Evolutionary conservation across 2,888 invertebrate genomes (phyloP), one percentile per base, ranked within the genome.

Genomic region (Piscicola geometra): DNA sequence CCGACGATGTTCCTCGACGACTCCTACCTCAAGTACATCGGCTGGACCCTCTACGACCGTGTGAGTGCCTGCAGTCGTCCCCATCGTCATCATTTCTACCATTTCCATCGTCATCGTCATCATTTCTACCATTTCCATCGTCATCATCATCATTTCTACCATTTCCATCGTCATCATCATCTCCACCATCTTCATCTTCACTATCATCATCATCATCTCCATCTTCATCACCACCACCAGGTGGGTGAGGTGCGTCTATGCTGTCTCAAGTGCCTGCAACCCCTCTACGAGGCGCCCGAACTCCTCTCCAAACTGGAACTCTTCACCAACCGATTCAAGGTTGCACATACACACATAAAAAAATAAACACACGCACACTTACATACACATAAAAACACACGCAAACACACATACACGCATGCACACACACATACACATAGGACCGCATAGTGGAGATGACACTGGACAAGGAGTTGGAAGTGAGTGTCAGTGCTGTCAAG

Each of bases 361-460:
- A n/a, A n/a, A n/a, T n/a, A n/a, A n/a, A n/a, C n/a, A n/a, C n/a
- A n/a, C n/a, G n/a, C n/a, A n/a, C n/a, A n/a, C n/a, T n/a, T n/a
- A n/a, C n/a, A n/a, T n/a, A n/a, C n/a, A n/a, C n/a, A n/a, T n/a
- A n/a, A n/a, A n/a, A n/a, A n/a, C n/a, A n/a, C n/a, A n/a, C n/a
- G n/a, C n/a, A n/a, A n/a, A n/a, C n/a, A 41, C 41, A 41, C 41
- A 5, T 9, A 5, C 5, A 5, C 41, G 15, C 41, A 41, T 15
- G 9, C 9, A 41, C 41, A 41, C 41, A 41, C 67, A n/a, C n/a
- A n/a, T n/a, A n/a, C n/a, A n/a, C 81, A 18, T 76, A 86, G 87
- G 98, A 98, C 86, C 90, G 99, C 78, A 94, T 99, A 82, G 97
- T 98, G 33, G 93, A 96, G 79, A 99, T 99, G 99, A 94, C 99